Percentiles rank a stretch among this genome's conserved stretches.
These are phyloP conservation scores for Lithophane semibrunnea DNA, from an alignment of 2,888 invertebrate species.

Conservation along the genomic window DNA sequence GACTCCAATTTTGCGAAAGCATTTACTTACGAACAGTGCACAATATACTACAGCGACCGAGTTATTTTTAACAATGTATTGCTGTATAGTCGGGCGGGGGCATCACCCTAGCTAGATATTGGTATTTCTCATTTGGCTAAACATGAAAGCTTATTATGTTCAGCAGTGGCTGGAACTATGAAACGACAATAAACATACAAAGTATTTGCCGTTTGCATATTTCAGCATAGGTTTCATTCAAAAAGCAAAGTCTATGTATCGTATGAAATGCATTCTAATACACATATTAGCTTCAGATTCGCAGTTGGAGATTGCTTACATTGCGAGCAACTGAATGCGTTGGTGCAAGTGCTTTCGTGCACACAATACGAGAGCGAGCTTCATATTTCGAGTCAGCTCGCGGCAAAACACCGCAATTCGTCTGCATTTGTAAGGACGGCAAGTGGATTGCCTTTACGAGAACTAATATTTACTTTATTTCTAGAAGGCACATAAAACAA, in stretches of 20 bases:
- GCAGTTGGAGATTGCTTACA: conserved; percentile 31
- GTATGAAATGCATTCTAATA: conserved; percentile 51
- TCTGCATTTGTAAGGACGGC: conserved; percentile 27
- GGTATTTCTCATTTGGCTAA: conserved; percentile 31
- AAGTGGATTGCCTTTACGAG: conserved; percentile 19
- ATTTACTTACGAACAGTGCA: conserved; percentile 57
- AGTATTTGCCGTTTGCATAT: conserved; percentile 19
- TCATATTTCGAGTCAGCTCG: conserved; percentile 40
- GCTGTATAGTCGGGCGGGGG: conserved; percentile 43
- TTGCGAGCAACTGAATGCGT: conserved; percentile 14
- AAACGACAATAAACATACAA: conserved; percentile 6
- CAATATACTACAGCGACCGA: conserved; percentile 52
- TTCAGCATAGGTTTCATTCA: conserved; percentile 18
- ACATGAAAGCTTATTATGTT: conserved; percentile 41
- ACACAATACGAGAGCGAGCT: conserved; percentile 42
- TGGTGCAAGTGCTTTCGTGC: conserved; percentile 42
- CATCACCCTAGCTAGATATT: conserved; percentile 43
- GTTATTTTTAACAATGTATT: conserved; percentile 59
- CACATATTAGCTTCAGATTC: conserved; percentile 41
- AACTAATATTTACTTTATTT: conserved; percentile 6
- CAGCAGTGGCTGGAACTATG: conserved; percentile 21
- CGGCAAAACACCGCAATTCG: conserved; percentile 33
- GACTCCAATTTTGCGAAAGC: conserved; percentile 57
- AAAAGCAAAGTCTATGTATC: conserved; percentile 19
- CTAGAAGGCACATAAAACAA: background rate